A percentile compares a stretch with the other conserved stretches of the same genome.
Conservation (phyloP, 2,888 invertebrate genomes). For the Trisateles emortualis region DNA sequence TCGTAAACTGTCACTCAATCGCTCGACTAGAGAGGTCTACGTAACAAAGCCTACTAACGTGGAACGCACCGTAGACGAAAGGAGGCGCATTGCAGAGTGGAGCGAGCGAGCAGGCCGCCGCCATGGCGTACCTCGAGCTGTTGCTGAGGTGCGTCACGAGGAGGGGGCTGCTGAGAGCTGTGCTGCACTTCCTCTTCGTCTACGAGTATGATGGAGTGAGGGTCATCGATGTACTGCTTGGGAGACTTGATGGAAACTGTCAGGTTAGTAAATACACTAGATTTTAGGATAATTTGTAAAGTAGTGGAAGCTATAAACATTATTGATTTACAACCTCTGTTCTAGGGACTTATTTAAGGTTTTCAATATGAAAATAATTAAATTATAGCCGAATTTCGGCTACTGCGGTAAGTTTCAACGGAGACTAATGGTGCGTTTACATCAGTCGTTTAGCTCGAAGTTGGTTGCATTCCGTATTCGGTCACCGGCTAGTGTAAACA, state of each 20-base stretch:
- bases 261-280: constrained; percentile 87
- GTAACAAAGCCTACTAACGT: constrained; percentile 60
- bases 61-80: constrained; percentile 74
- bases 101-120: constrained; percentile 95
- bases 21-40: constrained; percentile 46
- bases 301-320: no score
- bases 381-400: no score
- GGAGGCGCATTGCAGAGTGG: constrained; percentile 91
- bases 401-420: no score
- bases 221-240: constrained; percentile 93
- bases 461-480: no score
- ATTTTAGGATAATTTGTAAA: no score
- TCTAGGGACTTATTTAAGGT: no score
- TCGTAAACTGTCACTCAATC: constrained; percentile 69
- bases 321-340: no score
- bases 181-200: constrained; percentile 94
- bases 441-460: no score
- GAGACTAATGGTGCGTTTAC: no score
- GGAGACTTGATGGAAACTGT: constrained; percentile 91
- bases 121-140: constrained; percentile 97
- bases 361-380: no score
- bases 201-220: constrained; percentile 94
- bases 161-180: constrained; percentile 92
- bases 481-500: no score
- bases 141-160: constrained; percentile 95